These are phyloP conservation scores for Nesoenas mayeri DNA, from an alignment of 2,113 vertebrate species.

Conservation along the genomic window DNA sequence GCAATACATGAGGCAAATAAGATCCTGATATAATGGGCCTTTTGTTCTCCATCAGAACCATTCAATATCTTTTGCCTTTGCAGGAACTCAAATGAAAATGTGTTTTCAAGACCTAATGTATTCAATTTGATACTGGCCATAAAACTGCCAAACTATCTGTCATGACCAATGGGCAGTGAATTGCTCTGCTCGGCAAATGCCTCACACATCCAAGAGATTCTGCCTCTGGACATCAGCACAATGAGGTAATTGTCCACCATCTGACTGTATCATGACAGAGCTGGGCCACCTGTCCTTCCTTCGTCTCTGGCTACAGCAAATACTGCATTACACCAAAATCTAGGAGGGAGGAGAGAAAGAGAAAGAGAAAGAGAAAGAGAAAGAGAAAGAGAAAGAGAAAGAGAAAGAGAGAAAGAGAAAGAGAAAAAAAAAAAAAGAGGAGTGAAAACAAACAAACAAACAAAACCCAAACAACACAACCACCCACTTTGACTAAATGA, in stretches of 20 bases:
- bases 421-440: background rate
- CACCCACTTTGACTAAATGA: background rate
- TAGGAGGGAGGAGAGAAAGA: no score
- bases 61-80: slow-evolving; percentile 8
- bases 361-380: no score
- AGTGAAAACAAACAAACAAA: no score
- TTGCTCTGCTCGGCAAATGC: background rate
- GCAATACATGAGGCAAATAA: slow-evolving; percentile 5
- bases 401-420: no score
- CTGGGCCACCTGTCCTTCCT: background rate
- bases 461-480: background rate
- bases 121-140: slow-evolving; percentile 13
- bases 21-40: background rate
- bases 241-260: background rate
- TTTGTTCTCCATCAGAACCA: slow-evolving; percentile 14
- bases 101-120: slow-evolving; percentile 34
- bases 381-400: no score
- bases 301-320: background rate
- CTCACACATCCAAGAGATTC: background rate
- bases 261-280: background rate
- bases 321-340: background rate
- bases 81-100: slow-evolving; percentile 27
- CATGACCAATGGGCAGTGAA: background rate
- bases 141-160: slow-evolving; percentile 37
- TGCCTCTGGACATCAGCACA: background rate